Percentiles rank a stretch among this genome's conserved stretches.
Conservation (phyloP, 2,113 vertebrate species). For the Pelusios castaneus region DNA sequence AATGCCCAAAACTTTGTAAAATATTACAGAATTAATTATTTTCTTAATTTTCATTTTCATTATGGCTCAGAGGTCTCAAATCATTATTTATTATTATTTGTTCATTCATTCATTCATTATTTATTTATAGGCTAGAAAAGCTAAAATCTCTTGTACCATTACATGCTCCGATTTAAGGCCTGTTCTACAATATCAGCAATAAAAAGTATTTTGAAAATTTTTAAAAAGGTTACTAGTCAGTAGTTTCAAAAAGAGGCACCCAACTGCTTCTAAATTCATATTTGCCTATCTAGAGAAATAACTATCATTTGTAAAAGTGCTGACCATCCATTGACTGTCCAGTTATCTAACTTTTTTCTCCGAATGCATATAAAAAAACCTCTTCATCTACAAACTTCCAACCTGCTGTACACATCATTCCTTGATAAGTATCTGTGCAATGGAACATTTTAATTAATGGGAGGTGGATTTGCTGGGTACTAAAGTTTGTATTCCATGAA, state of each 20-base stretch:
- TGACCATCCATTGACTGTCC: background rate
- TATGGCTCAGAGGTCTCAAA: background rate
- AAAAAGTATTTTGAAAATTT: background rate
- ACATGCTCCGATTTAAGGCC: background rate
- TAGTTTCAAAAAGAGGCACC: background rate
- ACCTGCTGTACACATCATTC: background rate
- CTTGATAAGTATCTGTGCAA: background rate
- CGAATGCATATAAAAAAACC: background rate
- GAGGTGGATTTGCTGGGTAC: background rate
- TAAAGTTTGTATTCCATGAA: background rate
- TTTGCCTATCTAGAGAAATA: background rate
- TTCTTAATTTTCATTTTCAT: constrained; percentile 34
- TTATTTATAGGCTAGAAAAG: constrained; percentile 5
- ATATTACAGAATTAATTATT: constrained; percentile 11
- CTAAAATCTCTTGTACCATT: background rate
- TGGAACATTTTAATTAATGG: rapidly evolving
- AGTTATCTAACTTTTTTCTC: background rate
- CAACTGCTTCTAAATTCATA: background rate
- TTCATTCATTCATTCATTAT: background rate
- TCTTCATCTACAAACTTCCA: background rate
- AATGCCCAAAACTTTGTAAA: constrained; percentile 1
- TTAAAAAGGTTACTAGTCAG: background rate
- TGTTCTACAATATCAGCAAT: background rate
- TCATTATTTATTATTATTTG: background rate
- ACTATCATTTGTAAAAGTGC: background rate